Conservation (phyloP, 2,888 invertebrate genomes). For the Melanostoma mellinum region DNA sequence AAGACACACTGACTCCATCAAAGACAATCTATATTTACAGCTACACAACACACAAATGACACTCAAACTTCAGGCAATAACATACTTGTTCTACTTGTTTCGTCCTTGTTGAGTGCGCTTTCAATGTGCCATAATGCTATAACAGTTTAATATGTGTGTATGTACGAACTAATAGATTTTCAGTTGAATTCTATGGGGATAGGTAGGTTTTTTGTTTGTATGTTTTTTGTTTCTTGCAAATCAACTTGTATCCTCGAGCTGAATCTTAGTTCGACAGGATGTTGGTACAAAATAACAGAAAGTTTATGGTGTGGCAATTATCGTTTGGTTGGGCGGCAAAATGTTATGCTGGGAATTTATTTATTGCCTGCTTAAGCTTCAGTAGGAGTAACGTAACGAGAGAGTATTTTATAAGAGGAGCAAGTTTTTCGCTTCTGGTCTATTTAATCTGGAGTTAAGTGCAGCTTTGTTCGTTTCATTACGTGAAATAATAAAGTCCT, state of each 20-base stretch:
- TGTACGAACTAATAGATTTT: conserved; percentile 10
- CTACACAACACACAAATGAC: conserved; percentile 6
- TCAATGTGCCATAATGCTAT: conserved; percentile 4
- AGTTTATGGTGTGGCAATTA: conserved; percentile 51
- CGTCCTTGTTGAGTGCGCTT: conserved; percentile 14
- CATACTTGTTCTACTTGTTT: conserved; percentile 6
- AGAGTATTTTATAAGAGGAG: conserved; percentile 11
- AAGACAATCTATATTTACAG: background rate
- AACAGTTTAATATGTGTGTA: background rate
- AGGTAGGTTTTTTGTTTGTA: background rate
- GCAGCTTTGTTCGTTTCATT: background rate
- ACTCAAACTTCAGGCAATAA: background rate
- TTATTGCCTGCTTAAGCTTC: conserved; percentile 16
- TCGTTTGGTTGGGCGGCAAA: conserved; percentile 39
- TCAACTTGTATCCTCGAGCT: conserved; percentile 12
- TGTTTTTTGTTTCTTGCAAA: conserved; percentile 1
- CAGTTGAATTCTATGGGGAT: background rate
- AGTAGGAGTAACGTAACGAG: conserved; percentile 4
- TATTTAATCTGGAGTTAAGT: background rate
- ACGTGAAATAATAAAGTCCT: background rate
- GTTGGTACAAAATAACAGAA: conserved; percentile 11
- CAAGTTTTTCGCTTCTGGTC: conserved; percentile 9
- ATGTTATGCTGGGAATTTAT: conserved; percentile 11
- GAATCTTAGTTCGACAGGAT: conserved; percentile 17
- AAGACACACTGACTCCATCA: conserved; percentile 13